phyloP scores from a whole-genome alignment of 2,888 invertebrate genomes.

The Caenorhabditis sp. region DNA sequence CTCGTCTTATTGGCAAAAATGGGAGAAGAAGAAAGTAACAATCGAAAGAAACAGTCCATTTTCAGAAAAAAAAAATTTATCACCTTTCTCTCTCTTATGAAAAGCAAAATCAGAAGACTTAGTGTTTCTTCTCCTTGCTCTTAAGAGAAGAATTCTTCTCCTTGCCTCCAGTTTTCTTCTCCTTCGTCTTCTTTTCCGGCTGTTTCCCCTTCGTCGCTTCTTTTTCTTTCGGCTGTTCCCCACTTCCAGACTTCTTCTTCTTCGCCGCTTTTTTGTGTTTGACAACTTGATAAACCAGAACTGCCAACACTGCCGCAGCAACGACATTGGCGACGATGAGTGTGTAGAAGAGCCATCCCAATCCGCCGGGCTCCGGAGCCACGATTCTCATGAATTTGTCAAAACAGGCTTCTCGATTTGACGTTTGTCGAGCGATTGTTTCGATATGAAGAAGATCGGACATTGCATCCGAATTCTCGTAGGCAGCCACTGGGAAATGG shows the following conservation, averaged over 20 bases:
- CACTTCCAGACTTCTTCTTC: slow-evolving; percentile 3
- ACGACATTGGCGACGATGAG: background rate
- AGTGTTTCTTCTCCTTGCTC: no score
- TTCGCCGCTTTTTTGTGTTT: background rate
- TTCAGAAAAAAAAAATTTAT: background rate
- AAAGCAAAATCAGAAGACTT: no score
- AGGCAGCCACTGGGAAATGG: slow-evolving; percentile 19
- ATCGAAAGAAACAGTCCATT: background rate
- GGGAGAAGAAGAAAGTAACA: no score
- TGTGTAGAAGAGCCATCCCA: slow-evolving; percentile 15
- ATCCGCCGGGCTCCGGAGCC: background rate
- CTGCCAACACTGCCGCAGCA: background rate
- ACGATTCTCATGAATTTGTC: slow-evolving; percentile 10
- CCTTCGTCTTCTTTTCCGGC: slow-evolving; percentile 18
- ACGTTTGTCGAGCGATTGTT: slow-evolving; percentile 1
- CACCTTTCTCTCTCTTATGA: slow-evolving; percentile 16
- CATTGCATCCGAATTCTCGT: slow-evolving; percentile 4
- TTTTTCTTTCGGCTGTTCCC: background rate
- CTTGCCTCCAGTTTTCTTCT: background rate
- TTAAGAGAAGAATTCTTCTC: no score
- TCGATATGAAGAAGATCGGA: slow-evolving; percentile 18
- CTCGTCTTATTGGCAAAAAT: no score
- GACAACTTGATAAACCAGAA: background rate
- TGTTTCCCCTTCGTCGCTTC: no score
- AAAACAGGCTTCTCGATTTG: background rate